Percentiles rank a stretch among this genome's conserved stretches.
These are phyloP conservation scores for Psilanteris sp. DNA, from an alignment of 1,140 invertebrate genomes.

Conservation along the genomic window DNA sequence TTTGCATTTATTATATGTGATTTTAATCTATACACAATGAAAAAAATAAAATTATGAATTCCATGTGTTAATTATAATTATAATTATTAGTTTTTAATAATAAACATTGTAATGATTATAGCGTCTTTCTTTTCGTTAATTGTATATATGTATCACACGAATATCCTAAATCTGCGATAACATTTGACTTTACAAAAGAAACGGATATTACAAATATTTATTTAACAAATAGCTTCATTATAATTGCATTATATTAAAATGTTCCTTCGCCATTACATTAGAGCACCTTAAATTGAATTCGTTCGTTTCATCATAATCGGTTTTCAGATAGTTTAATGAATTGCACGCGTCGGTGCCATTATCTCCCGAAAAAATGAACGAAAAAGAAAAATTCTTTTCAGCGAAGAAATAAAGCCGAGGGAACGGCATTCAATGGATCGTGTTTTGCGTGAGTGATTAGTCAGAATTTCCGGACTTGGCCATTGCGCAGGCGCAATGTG, in stretches of 20 bases:
- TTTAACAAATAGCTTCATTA: slow-evolving; percentile 32
- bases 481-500: slow-evolving; percentile 10
- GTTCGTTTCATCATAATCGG: slow-evolving; percentile 3
- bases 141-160: too few species aligned
- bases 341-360: not conserved
- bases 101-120: too few species aligned
- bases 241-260: slow-evolving; percentile 27
- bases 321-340: slow-evolving; percentile 9
- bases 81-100: too few species aligned
- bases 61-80: too few species aligned
- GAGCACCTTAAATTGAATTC: too few species aligned
- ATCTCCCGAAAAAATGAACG: slow-evolving; percentile 10
- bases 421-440: not conserved
- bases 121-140: too few species aligned
- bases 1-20: too few species aligned
- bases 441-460: slow-evolving; percentile 12
- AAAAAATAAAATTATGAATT: too few species aligned
- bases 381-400: too few species aligned
- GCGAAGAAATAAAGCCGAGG: too few species aligned
- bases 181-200: slow-evolving; percentile 16
- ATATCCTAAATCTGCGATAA: too few species aligned
- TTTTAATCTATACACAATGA: too few species aligned
- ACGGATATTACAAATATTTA: slow-evolving; percentile 8
- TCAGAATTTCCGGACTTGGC: slow-evolving; percentile 12
- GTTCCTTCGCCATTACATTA: slow-evolving; percentile 12